Evolutionary conservation across 2,888 invertebrate genomes (phyloP).

Genomic region (Aspidiotus destructor): DNA sequence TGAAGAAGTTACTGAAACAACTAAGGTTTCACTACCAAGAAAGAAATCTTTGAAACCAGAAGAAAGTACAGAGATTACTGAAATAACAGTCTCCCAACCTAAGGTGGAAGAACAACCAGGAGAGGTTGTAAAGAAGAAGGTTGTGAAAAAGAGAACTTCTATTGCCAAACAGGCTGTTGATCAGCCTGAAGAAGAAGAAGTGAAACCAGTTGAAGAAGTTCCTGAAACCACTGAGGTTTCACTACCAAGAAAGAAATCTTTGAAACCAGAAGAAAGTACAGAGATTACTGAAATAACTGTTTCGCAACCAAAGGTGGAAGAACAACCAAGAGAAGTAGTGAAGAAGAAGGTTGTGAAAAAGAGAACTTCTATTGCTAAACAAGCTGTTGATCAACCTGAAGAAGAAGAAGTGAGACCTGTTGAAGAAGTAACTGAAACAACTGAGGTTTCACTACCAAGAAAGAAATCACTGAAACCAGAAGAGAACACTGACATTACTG

Average conservation of each 20-base stretch:
- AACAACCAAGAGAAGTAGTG: conserved; percentile 39
- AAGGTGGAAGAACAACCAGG: not conserved
- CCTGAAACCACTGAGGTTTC: not conserved
- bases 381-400: not conserved
- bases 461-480: not conserved
- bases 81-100: not conserved
- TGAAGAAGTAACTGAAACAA: not conserved
- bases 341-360: conserved; percentile 38
- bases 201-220: not conserved
- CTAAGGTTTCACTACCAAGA: not conserved
- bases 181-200: not conserved
- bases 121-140: not conserved
- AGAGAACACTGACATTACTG: conserved; percentile 33
- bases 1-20: not conserved
- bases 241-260: conserved; percentile 1
- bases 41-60: not conserved
- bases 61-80: not conserved
- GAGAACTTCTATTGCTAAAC: conserved; percentile 35
- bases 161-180: not conserved
- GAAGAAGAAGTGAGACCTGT: not conserved
- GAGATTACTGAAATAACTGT: conserved; percentile 37
- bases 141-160: not conserved
- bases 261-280: conserved; percentile 37
- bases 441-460: not conserved
- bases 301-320: conserved; percentile 39